Evolutionary conservation across 2,888 invertebrate genomes (phyloP), one percentile per base, ranked within the genome.

Genomic region (Stenotaenia linearis): DNA sequence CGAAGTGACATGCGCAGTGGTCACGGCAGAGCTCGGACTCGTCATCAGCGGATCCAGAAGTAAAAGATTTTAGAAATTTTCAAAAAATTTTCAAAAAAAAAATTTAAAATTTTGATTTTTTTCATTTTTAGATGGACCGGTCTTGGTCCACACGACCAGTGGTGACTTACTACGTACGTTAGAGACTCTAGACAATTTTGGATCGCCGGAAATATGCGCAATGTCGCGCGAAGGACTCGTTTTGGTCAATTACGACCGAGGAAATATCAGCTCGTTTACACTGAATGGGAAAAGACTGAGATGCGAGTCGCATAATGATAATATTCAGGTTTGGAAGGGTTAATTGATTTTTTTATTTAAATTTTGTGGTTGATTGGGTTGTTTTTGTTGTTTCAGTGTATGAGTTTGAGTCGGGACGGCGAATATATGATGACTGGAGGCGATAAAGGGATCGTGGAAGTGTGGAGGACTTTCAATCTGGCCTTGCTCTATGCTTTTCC

Each of bases 381-480:
- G n/a, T n/a, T 79, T 69, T 37, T 18, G 75, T 78, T 75, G 12
- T 80, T 80, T 0, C 83, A 87, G 86, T 96, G 90, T 75, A 84
- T 87, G 84, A 90, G 94, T 84, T 88, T 98, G 86, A 98, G 97
- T 83, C 92, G 98, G 80, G 98, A 99, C 89, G 99, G 99, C 82
- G 98, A 99, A 89, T 99, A 98, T 88, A 90, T 99, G 87, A 96
- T 98, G 91, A 94, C 97, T 83, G 98, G 97, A 82, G 98, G 98
- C 18, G 97, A 96, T 86, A 94, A 93, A 85, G 98, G 98, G 82
- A 94, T 97, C 83, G 98, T 98, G 83, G 97, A 98, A 89, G 97
- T 99, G 82, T 97, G 98, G 97, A 91, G 98, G 86, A 96, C 98
- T 79, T 97, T 96, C 89, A 98, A 97, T 85, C 91, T 99, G 84